These are phyloP conservation scores for Sebastes oblongus DNA, from an alignment of 2,797 vertebrate species.

Conservation along the genomic window DNA sequence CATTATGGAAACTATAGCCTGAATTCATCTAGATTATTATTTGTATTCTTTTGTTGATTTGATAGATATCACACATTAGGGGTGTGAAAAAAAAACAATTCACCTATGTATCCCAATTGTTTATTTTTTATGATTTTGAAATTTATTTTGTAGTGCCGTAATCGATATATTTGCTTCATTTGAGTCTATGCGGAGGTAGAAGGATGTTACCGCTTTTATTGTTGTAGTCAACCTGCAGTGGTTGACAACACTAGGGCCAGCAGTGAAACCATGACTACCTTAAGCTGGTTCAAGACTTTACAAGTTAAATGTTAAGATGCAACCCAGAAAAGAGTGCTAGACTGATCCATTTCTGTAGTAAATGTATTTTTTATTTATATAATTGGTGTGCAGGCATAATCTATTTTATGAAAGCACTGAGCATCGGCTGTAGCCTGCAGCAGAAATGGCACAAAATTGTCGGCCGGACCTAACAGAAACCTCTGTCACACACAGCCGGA, in stretches of 20 bases:
- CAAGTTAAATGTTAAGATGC: not conserved
- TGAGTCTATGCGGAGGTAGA: too few species aligned
- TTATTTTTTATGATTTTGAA: too few species aligned
- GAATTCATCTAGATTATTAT: not conserved
- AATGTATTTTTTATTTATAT: not conserved
- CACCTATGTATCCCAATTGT: too few species aligned
- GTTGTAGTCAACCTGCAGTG: not conserved
- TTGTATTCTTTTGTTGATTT: not conserved
- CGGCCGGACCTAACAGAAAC: conserved; percentile 10
- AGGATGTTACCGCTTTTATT: too few species aligned
- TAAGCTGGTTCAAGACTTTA: not conserved
- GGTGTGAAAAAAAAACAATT: too few species aligned
- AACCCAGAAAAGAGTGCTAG: not conserved
- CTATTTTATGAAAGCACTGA: not conserved
- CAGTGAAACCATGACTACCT: not conserved
- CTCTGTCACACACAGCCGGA: conserved; percentile 30
- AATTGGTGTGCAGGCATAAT: not conserved
- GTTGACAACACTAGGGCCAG: not conserved
- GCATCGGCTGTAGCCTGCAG: not conserved
- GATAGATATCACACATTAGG: not conserved
- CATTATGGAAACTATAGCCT: not conserved
- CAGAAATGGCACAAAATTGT: conserved; percentile 2
- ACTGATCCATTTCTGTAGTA: not conserved
- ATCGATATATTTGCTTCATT: too few species aligned
- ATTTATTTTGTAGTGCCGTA: too few species aligned